phyloP scores from a whole-genome alignment of 2,888 invertebrate species.

The Lepidocyrtinus sp. region DNA sequence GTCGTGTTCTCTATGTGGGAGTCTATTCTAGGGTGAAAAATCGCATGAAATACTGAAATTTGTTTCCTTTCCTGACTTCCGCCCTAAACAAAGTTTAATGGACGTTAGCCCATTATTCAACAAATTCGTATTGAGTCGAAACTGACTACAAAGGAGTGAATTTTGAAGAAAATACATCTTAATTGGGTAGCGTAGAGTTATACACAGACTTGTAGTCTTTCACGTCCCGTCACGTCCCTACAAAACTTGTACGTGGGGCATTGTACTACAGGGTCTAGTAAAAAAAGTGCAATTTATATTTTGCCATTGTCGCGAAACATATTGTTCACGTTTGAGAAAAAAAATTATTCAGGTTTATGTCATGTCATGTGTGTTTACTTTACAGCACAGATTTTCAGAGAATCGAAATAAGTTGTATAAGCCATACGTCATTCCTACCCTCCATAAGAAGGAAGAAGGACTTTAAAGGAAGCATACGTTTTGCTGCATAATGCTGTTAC shows the following conservation, averaged over 20 bases:
- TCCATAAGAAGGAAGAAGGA: too few species aligned
- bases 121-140: not conserved
- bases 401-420: too few species aligned
- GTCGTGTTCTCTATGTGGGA: too few species aligned
- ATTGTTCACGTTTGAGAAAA: slow-evolving; percentile 1
- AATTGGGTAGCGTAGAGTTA: too few species aligned
- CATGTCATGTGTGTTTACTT: slow-evolving; percentile 11
- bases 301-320: slow-evolving; percentile 6
- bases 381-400: too few species aligned
- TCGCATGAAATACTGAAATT: slow-evolving; percentile 30
- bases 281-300: slow-evolving; percentile 12
- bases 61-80: slow-evolving; percentile 32
- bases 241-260: not conserved
- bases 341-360: slow-evolving; percentile 13
- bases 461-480: not conserved
- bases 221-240: slow-evolving; percentile 1
- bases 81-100: not conserved
- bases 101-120: not conserved
- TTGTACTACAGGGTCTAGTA: not conserved
- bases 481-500: slow-evolving; percentile 2
- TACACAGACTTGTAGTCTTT: too few species aligned
- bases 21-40: slow-evolving; percentile 32
- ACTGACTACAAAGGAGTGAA: not conserved
- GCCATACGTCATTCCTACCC: not conserved
- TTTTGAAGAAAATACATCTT: not conserved